phyloP scores from a whole-genome alignment of 2,888 invertebrate species.

The Drosophila paracracens region DNA sequence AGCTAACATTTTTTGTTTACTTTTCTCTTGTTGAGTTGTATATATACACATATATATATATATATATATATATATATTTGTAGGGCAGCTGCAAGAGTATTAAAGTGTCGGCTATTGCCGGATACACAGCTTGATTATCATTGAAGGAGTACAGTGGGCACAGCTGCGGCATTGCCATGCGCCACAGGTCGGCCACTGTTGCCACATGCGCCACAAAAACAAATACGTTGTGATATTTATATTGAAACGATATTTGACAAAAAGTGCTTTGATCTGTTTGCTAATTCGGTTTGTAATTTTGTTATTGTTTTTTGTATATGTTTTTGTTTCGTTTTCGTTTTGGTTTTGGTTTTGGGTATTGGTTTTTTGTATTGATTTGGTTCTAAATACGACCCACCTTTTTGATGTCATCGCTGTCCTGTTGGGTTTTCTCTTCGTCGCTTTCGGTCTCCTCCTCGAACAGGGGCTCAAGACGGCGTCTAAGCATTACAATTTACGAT shows the following conservation, averaged over 20 bases:
- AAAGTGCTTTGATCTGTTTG: conserved; percentile 12
- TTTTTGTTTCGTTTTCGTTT: not conserved
- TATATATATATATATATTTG: not conserved
- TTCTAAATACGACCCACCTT: conserved; percentile 85
- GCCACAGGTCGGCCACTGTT: conserved; percentile 20
- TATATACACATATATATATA: not conserved
- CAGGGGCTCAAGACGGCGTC: conserved; percentile 92
- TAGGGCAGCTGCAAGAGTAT: conserved; percentile 11
- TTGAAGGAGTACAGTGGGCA: conserved; percentile 22
- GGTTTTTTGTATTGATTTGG: conserved; percentile 1
- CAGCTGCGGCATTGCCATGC: conserved; percentile 44
- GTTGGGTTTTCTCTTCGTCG: conserved; percentile 85
- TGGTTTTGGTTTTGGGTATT: not conserved
- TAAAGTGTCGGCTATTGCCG: conserved; percentile 2
- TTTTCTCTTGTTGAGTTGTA: not conserved
- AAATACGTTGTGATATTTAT: conserved; percentile 7
- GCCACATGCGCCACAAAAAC: conserved; percentile 42
- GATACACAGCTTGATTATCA: not conserved
- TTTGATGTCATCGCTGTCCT: conserved; percentile 85
- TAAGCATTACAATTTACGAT: conserved; percentile 82
- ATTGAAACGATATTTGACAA: conserved; percentile 4
- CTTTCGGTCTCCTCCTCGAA: conserved; percentile 93
- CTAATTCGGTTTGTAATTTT: conserved; percentile 8
- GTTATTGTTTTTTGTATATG: not conserved
- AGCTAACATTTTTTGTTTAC: too few relatives aligned